A percentile compares a stretch with the other conserved stretches of the same genome.
phyloP scores from a whole-genome alignment of 2,113 vertebrate species.

The Gracilinanus agilis region DNA sequence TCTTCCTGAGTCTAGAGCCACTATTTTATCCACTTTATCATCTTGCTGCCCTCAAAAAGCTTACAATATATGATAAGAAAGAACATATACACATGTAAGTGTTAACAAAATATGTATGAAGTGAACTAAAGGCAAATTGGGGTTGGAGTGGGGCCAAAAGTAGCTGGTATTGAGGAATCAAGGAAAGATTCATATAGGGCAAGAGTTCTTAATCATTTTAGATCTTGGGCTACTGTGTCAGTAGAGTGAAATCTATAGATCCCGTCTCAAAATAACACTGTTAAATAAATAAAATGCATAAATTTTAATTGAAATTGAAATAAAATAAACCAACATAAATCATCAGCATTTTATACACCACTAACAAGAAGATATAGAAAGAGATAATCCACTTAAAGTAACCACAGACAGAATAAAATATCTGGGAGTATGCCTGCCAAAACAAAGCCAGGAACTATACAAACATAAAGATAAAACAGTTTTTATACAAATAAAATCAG shows the following conservation, averaged over 20 bases:
- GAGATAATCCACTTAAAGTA: no score
- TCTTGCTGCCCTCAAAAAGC: not conserved
- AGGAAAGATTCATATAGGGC: not conserved
- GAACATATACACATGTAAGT: not conserved
- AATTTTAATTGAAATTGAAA: no score
- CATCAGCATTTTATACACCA: no score
- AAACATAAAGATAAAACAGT: no score
- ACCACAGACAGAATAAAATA: no score
- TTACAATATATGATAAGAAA: not conserved
- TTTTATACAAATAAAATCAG: no score
- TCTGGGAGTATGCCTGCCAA: no score
- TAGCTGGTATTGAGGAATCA: not conserved
- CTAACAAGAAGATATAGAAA: no score
- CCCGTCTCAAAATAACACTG: not conserved
- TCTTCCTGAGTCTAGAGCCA: not conserved
- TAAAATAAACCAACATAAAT: no score
- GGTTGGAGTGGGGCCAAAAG: not conserved
- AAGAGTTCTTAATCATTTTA: not conserved
- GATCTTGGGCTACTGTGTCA: not conserved
- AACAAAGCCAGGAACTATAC: no score
- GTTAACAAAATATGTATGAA: not conserved
- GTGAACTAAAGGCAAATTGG: not conserved
- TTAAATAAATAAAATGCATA: not conserved
- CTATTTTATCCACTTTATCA: not conserved
- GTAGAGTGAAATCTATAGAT: not conserved